phyloP scores from a whole-genome alignment of 2,113 vertebrate species.

The Carassius gibelio region DNA sequence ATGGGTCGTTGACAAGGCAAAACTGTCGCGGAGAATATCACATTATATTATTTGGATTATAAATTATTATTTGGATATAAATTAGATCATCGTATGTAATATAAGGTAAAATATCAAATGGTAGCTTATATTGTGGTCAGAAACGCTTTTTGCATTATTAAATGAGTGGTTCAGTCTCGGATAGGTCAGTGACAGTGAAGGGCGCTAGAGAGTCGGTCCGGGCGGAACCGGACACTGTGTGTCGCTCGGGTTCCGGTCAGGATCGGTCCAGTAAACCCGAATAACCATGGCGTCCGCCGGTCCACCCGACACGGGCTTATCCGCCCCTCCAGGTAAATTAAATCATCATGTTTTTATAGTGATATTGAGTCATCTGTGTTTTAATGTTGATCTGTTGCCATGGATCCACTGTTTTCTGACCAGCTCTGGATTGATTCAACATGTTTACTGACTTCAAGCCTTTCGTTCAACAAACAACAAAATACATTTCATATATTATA shows the following conservation, averaged over 20 bases:
- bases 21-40: background rate
- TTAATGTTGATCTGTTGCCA: background rate
- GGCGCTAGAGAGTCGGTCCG: background rate
- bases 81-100: too few relatives aligned
- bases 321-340: constrained; percentile 74
- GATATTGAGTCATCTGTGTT: background rate
- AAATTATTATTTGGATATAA: too few relatives aligned
- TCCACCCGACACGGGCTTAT: constrained; percentile 73
- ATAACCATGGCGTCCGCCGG: constrained; percentile 79
- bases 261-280: constrained; percentile 46
- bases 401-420: background rate
- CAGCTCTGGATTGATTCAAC: background rate
- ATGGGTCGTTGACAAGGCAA: background rate
- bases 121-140: background rate
- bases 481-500: background rate
- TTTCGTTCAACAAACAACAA: constrained; percentile 6
- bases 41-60: background rate
- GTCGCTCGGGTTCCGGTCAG: constrained; percentile 15
- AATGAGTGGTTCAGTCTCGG: too few relatives aligned
- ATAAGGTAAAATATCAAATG: background rate
- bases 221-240: background rate
- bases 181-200: background rate
- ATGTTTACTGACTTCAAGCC: constrained; percentile 13
- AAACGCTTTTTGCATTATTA: background rate
- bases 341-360: background rate